Conservation (phyloP, 2,113 vertebrate species). For the Jacana jacana region DNA sequence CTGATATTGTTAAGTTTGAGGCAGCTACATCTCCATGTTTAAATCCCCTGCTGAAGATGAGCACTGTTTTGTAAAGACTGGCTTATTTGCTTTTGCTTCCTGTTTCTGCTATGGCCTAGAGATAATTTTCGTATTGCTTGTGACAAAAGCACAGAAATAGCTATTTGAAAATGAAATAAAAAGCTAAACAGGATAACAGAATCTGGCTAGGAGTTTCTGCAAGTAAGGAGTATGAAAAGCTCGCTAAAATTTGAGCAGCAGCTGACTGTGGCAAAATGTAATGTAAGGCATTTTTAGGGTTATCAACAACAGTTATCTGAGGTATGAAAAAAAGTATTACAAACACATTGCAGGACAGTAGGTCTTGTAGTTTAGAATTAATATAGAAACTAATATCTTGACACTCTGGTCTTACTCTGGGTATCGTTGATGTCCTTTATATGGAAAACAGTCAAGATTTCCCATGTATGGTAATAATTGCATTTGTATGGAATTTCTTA, state of each 20-base stretch:
- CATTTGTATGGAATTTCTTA: background rate
- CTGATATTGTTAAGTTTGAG: background rate
- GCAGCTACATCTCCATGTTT: background rate
- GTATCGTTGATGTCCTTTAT: background rate
- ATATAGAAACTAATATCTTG: background rate
- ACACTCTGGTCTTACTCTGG: background rate
- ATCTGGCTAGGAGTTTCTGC: background rate
- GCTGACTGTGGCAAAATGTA: background rate
- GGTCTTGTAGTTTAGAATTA: background rate
- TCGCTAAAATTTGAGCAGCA: background rate
- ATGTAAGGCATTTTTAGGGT: background rate
- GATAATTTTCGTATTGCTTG: background rate
- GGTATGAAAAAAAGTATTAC: background rate
- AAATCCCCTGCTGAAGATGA: background rate
- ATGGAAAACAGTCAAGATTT: background rate
- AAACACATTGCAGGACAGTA: background rate
- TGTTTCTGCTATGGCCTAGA: background rate
- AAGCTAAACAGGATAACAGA: background rate
- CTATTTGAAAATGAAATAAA: background rate
- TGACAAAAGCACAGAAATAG: background rate
- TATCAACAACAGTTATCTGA: background rate
- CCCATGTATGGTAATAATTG: background rate
- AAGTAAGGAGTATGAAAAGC: background rate
- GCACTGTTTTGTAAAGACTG: background rate
- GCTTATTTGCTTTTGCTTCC: background rate